Evolutionary conservation across 1,140 invertebrate genomes (phyloP).

Genomic region (Coenobita brevimanus): DNA sequence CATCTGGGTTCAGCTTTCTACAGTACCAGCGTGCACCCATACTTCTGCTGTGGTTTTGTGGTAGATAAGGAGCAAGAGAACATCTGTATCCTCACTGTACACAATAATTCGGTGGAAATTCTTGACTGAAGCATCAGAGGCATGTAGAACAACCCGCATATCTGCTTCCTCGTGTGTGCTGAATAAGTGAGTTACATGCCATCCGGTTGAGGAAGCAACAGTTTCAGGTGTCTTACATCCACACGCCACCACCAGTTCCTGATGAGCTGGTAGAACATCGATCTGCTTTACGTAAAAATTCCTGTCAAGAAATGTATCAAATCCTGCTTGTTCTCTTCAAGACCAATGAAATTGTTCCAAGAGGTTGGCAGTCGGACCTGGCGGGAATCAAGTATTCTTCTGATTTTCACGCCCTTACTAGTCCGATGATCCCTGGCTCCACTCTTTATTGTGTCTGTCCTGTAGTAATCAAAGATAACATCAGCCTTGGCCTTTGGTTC

Average conservation of each 20-base stretch:
- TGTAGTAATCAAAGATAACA: conserved; percentile 24
- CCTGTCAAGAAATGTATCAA: not conserved
- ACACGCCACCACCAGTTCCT: conserved; percentile 9
- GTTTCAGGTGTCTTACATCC: too few relatives aligned
- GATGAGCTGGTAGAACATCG: conserved; percentile 3
- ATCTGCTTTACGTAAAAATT: conserved; percentile 6
- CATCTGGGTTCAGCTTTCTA: not conserved
- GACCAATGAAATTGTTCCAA: not conserved
- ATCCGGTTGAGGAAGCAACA: too few relatives aligned
- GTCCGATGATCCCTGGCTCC: not conserved
- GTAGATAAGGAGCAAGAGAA: conserved; percentile 21
- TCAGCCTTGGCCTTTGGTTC: not conserved
- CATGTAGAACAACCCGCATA: conserved; percentile 17
- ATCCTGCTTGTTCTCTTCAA: conserved; percentile 18
- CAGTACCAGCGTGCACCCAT: conserved; percentile 31
- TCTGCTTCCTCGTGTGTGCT: conserved; percentile 17
- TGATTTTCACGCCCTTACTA: conserved; percentile 9
- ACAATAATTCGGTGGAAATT: conserved; percentile 5
- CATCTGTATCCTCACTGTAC: conserved; percentile 30
- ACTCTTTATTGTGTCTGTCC: conserved; percentile 9
- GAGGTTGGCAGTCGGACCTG: conserved; percentile 15
- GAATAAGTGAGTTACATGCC: too few relatives aligned
- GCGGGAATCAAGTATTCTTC: conserved; percentile 11
- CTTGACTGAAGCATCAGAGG: conserved; percentile 6
- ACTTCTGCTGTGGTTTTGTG: conserved; percentile 13